Percentiles rank a stretch among this genome's conserved stretches.
phyloP scores from a whole-genome alignment of 2,888 invertebrate species.

The Thymelicus acteon region DNA sequence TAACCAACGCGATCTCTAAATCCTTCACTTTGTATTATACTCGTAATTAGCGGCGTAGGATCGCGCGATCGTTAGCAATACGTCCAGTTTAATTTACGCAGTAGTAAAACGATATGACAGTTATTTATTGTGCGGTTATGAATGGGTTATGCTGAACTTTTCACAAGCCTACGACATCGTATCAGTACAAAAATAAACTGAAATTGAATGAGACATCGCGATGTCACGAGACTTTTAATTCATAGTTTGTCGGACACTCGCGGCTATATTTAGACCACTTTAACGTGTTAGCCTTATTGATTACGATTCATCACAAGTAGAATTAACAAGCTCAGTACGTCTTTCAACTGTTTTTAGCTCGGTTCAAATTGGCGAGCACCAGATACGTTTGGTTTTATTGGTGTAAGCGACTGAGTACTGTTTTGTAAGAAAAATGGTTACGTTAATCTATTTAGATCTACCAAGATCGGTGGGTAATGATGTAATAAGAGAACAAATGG shows the following conservation, averaged over 20 bases:
- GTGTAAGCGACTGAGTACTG: constrained; percentile 39
- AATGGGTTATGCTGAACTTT: too few species aligned
- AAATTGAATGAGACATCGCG: constrained; percentile 63
- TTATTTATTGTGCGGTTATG: too few species aligned
- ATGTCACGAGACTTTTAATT: constrained; percentile 67
- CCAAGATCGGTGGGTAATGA: too few species aligned
- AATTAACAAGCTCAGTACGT: constrained; percentile 50
- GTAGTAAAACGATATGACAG: too few species aligned
- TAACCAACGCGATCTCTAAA: too few species aligned
- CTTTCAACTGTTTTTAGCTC: constrained; percentile 63
- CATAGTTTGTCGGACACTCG: constrained; percentile 57
- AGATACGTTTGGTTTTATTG: constrained; percentile 50
- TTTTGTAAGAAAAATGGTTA: too few species aligned
- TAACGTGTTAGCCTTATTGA: constrained; percentile 68
- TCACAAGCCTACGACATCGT: not conserved
- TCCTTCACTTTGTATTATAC: not conserved
- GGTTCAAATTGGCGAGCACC: constrained; percentile 59
- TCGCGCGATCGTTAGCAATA: constrained; percentile 27
- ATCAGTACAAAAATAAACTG: constrained; percentile 64
- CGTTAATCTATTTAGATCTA: too few species aligned
- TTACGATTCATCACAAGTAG: constrained; percentile 55
- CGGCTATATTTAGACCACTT: constrained; percentile 76
- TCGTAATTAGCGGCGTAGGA: constrained; percentile 7
- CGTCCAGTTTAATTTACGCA: too few species aligned
- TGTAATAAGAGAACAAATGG: too few species aligned